Conservation (phyloP, 2,888 invertebrate genomes). For the Ectobius pallidus region DNA sequence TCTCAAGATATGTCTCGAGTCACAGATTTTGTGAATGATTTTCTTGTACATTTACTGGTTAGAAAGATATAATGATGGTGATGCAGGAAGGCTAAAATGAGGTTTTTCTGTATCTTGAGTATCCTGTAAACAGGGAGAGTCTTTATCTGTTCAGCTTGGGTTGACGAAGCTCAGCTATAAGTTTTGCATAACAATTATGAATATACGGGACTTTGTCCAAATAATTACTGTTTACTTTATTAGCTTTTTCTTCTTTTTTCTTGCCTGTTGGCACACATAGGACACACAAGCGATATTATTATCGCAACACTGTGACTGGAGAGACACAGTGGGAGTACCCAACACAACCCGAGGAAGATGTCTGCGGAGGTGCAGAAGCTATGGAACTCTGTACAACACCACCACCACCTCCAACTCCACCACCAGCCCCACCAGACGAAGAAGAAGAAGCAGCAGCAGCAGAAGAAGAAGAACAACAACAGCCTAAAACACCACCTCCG, state of each 20-base stretch:
- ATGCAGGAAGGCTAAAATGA: neutral
- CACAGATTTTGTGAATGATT: too few species aligned
- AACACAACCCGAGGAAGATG: constrained; percentile 23
- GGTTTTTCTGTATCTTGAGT: neutral
- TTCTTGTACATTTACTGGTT: too few species aligned
- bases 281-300: constrained; percentile 70
- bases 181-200: too few species aligned
- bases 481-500: constrained; percentile 36
- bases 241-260: constrained; percentile 24
- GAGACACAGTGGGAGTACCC: constrained; percentile 71
- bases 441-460: neutral
- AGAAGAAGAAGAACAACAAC: constrained; percentile 32
- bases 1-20: too few species aligned
- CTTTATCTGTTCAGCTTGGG: constrained; percentile 19
- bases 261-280: constrained; percentile 53
- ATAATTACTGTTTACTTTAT: constrained; percentile 25
- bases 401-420: constrained; percentile 43
- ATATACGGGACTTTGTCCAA: constrained; percentile 6
- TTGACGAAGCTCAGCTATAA: too few species aligned
- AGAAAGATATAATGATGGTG: too few species aligned
- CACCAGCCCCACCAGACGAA: constrained; percentile 49
- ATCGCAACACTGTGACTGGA: constrained; percentile 64
- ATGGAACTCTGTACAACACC: constrained; percentile 44
- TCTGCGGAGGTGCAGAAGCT: constrained; percentile 37
- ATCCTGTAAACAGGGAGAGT: neutral